Base-by-base conservation (phyloP, 1,140 invertebrate genomes). In the Pseudomyrmex dendroicus region DNA sequence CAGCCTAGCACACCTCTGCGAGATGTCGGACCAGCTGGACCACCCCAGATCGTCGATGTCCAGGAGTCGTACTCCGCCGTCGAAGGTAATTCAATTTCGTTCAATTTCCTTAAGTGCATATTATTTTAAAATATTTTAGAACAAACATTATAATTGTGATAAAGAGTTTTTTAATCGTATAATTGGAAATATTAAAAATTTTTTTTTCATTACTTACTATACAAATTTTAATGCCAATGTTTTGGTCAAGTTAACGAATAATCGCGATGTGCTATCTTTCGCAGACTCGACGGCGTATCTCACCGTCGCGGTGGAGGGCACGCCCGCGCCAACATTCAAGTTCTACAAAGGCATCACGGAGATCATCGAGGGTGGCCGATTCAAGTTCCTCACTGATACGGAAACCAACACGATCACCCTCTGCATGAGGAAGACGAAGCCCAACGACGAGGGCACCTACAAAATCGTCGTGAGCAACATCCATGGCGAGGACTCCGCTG, bases 371-470 rank as follows among this genome's bases (percentile, higher is more conserved):
- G 98, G 98, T 82, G 98, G 98, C 87, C 96, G 98, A 78, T 99
- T 98, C 94, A 98, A 98, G 92, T 98, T 98, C 91, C 94, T 98
- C 63, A 98, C 98, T 12, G 98, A 99, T 93, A 97, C 98, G 44
- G 97, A 98, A 90, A 97, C 96, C 61, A 98, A 98, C 91, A 96
- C 96, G 46, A 97, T 99, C 87, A 98, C 98, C 25, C 95, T 99
- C 64, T 98, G 98, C 93, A 99, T 99, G 95, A 96, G 98, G 90
- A 99, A 99, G 95, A 96, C 98, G 84, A 99, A 99, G 93, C 97
- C 98, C 13, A 98, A 98, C 91, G 99, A 99, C 96, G 99, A 99
- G 95, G 98, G 98, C 50, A 98, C 98, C 93, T 99, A 99, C 95
- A 98, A 97, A 92, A 96, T 99, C 89, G 96, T 98, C 72, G 96